Conservation (phyloP, 2,888 invertebrate genomes). For the Bellardia bayeri region DNA sequence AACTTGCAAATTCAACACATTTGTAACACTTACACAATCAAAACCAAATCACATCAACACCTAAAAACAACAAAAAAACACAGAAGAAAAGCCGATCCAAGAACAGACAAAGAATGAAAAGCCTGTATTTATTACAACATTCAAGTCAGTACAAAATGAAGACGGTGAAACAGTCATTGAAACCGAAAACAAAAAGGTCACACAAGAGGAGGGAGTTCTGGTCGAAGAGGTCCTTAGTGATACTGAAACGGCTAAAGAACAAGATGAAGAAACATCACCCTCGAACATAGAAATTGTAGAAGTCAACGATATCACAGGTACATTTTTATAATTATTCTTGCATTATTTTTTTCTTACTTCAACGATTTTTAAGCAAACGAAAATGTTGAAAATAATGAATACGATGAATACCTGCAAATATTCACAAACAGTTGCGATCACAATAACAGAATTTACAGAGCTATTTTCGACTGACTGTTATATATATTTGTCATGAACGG, state of each 20-base stretch:
- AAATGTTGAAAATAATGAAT: background rate
- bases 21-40: constrained; percentile 16
- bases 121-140: constrained; percentile 83
- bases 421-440: constrained; percentile 2
- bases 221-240: constrained; percentile 84
- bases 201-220: constrained; percentile 82
- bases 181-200: constrained; percentile 82
- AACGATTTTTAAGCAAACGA: background rate
- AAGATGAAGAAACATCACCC: constrained; percentile 77
- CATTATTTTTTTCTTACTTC: background rate
- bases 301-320: constrained; percentile 83
- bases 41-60: constrained; percentile 25
- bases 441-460: background rate
- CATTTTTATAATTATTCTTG: constrained; percentile 73
- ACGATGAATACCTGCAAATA: background rate
- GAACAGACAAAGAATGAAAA: constrained; percentile 81
- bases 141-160: constrained; percentile 83
- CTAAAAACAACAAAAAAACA: constrained; percentile 75
- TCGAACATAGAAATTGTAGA: constrained; percentile 82
- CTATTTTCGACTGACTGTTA: too few relatives aligned
- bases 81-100: constrained; percentile 77
- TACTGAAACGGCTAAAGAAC: constrained; percentile 79
- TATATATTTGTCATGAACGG: too few relatives aligned
- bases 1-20: constrained; percentile 30
- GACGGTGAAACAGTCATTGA: constrained; percentile 82